A percentile compares a stretch with the other conserved stretches of the same genome.
These are phyloP conservation scores for Acanthosoma haemorrhoidale DNA, from an alignment of 2,888 invertebrate genomes.

Conservation along the genomic window DNA sequence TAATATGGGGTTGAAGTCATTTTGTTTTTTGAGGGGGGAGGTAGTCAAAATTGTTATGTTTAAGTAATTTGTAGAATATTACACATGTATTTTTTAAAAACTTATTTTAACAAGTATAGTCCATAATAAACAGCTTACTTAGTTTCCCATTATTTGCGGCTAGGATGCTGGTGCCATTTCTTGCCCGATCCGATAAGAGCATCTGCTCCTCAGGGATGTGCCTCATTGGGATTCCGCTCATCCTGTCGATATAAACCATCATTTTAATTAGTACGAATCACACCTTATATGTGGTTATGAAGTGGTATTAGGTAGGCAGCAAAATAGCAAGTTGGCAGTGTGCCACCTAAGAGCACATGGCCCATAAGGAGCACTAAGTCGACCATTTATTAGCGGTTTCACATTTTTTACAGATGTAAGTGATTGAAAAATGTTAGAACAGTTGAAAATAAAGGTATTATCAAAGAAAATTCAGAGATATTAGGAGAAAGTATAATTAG, in stretches of 20 bases:
- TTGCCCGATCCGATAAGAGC: slow-evolving; percentile 41
- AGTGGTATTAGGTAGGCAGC: neutral
- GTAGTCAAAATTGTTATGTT: neutral
- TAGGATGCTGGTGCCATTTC: slow-evolving; percentile 41
- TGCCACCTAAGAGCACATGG: slow-evolving; percentile 8
- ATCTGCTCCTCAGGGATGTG: slow-evolving; percentile 42
- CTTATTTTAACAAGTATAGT: too few species aligned
- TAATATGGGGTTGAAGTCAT: too few species aligned
- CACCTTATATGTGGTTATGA: neutral
- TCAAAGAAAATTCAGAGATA: too few species aligned
- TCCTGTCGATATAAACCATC: neutral
- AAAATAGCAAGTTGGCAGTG: slow-evolving; percentile 2
- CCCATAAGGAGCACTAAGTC: too few species aligned
- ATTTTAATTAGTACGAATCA: neutral
- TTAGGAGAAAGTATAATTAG: too few species aligned
- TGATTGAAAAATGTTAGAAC: too few species aligned
- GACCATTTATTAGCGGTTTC: too few species aligned
- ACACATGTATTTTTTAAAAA: neutral
- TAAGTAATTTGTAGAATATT: neutral
- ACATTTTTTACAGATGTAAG: too few species aligned
- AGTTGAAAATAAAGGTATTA: too few species aligned
- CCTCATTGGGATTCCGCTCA: slow-evolving; percentile 16
- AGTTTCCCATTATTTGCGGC: slow-evolving; percentile 33
- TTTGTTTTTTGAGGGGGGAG: too few species aligned
- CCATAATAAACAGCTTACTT: slow-evolving; percentile 27